Evolutionary conservation across 2,888 invertebrate species (phyloP), one percentile per base, ranked within the genome.

Genomic region (Elgonia sp.): DNA sequence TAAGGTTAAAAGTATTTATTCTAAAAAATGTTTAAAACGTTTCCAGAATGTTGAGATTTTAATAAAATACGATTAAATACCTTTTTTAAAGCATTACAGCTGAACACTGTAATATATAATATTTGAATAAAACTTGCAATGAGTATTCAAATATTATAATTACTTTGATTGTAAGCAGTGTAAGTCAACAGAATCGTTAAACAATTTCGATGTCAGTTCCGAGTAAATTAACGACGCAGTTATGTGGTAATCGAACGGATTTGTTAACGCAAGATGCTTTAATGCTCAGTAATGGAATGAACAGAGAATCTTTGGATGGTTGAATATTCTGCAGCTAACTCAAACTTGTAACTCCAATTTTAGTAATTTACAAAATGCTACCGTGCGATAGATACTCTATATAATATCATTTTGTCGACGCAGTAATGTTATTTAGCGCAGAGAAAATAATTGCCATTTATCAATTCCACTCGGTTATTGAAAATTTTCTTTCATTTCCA

Each of bases 391-490:
- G 79, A 90, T 89, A 90, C 90, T 91, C 92, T 90, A 90, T 92
- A n/a, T n/a, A n/a, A n/a, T n/a, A 90, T 92, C 91, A 91, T 84
- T 89, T 83, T 81, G 81, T 69, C 87, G 72, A 57, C 69, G 90
- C 90, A 92, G 92, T 92, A 92, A 89, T 91, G 92, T 91, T 91
- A 92, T 92, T 91, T 88, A 90, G 83, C 86, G 73, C 69, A 4
- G 14, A 29, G 3, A 76, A 18, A 55, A 39, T 39, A 55, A 55
- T 55, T n/a, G n/a, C n/a, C n/a, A n/a, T n/a, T n/a, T n/a, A n/a
- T n/a, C n/a, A n/a, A n/a, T n/a, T n/a, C n/a, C n/a, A n/a, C n/a
- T n/a, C n/a, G n/a, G n/a, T n/a, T n/a, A n/a, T n/a, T n/a, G n/a
- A n/a, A n/a, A n/a, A n/a, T n/a, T n/a, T n/a, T n/a, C n/a, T n/a